Base-by-base conservation (phyloP, 2,113 vertebrate species). In the Apodemus speciosus region DNA sequence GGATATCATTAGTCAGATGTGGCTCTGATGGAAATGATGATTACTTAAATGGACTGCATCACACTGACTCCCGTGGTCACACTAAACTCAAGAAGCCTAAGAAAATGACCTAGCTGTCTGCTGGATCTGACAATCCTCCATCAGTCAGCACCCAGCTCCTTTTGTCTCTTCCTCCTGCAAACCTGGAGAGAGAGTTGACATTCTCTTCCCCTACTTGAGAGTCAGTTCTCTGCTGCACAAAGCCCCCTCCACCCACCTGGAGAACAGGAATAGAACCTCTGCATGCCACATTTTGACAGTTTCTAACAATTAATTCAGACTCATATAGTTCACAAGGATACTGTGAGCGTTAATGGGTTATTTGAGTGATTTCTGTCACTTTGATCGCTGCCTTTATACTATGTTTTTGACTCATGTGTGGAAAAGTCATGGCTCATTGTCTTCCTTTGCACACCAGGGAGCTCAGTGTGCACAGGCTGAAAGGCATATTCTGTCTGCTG, bases 191-290 rank as follows among this genome's bases (percentile, higher is more conserved):
- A 84, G 64, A n/a, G 73, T 62, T 80, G 75, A 35, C 76, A 71
- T 92, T 84, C 51, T 56, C 27, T 92, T 51, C 43, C 89, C 58
- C 18, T 0, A 40, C 79, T 56, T 89, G 14, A 75, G 73, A 93
- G 79, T 85, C 95, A 88, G 18, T 87, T 94, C 40, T 76, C 75
- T 72, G 84, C 75, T n/a, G 14, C 79, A 90, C 56, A 96, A 92
- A 91, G 13, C 20, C 84, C 77, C 83, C 69, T 96, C 87, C 94
- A 91, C 92, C 95, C 84, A 96, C 93, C 64, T 72, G 79, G 66
- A 85, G 93, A 92, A 25, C 85, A 95, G 81, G 91, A 95, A 92
- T 97, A 96, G 92, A 87, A 92, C 79, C 69, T 75, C 85, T 80
- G 49, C 80, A 58, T 18, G 46, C 75, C 46, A 23, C 8, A 11